Evolutionary conservation across 2,113 vertebrate species (phyloP).

Genomic region (Aegotheles bennettii): DNA sequence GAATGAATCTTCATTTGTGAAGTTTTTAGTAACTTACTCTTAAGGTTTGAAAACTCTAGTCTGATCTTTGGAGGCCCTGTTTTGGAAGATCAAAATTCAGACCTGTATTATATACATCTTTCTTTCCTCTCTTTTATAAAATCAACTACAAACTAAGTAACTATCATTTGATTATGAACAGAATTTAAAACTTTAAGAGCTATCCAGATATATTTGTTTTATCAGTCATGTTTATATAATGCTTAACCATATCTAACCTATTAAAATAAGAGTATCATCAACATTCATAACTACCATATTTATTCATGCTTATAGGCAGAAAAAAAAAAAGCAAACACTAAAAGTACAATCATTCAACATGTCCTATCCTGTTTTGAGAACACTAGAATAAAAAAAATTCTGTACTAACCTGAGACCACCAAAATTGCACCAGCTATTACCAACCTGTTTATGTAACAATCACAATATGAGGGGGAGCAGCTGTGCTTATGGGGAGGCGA

Average conservation of each 20-base stretch:
- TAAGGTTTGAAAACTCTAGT: not conserved
- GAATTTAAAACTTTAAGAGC: not conserved
- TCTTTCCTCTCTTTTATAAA: not conserved
- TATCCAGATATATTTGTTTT: not conserved
- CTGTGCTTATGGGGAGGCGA: too few species aligned
- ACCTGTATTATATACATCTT: not conserved
- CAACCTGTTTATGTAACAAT: too few species aligned
- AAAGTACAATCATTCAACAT: not conserved
- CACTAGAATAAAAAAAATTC: too few species aligned
- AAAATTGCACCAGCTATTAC: too few species aligned
- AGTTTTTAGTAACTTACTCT: not conserved
- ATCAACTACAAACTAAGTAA: not conserved
- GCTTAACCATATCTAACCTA: not conserved
- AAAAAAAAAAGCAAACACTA: not conserved
- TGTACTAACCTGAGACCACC: too few species aligned
- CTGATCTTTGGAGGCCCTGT: not conserved
- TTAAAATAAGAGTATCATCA: not conserved
- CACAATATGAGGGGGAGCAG: too few species aligned
- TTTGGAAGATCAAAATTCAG: not conserved
- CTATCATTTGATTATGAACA: not conserved
- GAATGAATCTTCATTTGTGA: not conserved
- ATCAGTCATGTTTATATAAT: not conserved
- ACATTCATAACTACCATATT: not conserved
- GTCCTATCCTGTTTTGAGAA: too few species aligned
- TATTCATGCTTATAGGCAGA: not conserved